Evolutionary conservation across 2,888 invertebrate genomes (phyloP).

Genomic region (Imbricaverruca yamaguchii): DNA sequence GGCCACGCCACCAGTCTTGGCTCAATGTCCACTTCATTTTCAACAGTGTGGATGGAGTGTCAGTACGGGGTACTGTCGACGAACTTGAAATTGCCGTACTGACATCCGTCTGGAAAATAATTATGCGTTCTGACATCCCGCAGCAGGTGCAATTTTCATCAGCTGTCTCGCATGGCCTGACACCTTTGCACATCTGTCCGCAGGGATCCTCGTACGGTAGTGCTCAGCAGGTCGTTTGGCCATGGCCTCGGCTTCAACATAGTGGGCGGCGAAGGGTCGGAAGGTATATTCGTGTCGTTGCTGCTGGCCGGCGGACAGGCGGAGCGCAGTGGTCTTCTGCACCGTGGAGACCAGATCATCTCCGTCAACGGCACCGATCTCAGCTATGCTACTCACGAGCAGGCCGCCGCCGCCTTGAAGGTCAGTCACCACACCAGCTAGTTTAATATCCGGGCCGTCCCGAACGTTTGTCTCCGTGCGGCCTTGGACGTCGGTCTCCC

Average conservation of each 20-base stretch:
- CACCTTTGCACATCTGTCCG: conserved; percentile 18
- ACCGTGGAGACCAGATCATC: conserved; percentile 85
- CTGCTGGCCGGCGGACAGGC: conserved; percentile 95
- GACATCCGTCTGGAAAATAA: no score
- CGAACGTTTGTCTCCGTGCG: no score
- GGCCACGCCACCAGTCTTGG: no score
- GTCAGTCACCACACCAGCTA: conserved; percentile 43
- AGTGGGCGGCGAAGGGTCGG: conserved; percentile 98
- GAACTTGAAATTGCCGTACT: no score
- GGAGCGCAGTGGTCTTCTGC: conserved; percentile 78
- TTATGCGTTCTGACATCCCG: no score
- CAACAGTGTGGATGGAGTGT: no score
- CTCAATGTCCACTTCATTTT: no score
- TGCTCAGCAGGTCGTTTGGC: conserved; percentile 50
- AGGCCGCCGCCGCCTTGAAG: conserved; percentile 92
- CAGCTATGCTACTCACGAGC: conserved; percentile 89
- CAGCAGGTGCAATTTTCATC: no score
- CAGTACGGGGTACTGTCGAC: no score
- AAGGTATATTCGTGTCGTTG: conserved; percentile 97
- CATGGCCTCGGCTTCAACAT: conserved; percentile 97
- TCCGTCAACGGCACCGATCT: conserved; percentile 88
- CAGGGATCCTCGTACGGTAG: conserved; percentile 74
- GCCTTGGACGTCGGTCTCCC: no score
- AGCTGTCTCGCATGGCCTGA: not conserved
- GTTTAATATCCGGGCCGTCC: no score